Evolutionary conservation across 2,888 invertebrate genomes (phyloP).

Genomic region (Rotaria sp.): DNA sequence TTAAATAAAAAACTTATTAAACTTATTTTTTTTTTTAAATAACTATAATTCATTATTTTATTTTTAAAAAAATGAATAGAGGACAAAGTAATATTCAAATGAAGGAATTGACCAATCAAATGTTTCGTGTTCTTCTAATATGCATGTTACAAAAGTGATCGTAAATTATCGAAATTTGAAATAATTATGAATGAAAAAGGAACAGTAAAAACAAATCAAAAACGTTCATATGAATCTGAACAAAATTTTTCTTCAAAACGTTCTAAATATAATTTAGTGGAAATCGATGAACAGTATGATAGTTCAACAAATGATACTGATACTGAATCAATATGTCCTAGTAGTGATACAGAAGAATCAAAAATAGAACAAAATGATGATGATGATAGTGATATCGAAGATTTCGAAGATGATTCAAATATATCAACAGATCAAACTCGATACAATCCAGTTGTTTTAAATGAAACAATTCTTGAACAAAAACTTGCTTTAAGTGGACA

Average conservation of each 20-base stretch:
- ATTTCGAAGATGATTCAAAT: neutral
- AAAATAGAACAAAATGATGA: neutral
- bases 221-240: neutral
- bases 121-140: no score
- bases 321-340: neutral
- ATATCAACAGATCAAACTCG: neutral
- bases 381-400: conserved; percentile 4
- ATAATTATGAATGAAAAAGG: neutral
- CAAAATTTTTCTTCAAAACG: neutral
- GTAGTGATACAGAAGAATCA: neutral
- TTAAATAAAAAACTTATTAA: neutral
- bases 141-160: no score
- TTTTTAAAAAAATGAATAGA: neutral
- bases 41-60: no score
- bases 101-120: neutral
- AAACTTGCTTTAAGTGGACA: neutral
- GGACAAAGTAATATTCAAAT: neutral
- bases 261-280: neutral
- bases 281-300: neutral
- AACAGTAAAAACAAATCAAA: neutral
- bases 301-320: neutral
- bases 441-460: neutral
- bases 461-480: neutral
- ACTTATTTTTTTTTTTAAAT: neutral
- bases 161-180: no score